Evolutionary conservation across 2,797 vertebrate genomes (phyloP).

Genomic region (Loris lydekkerianus): DNA sequence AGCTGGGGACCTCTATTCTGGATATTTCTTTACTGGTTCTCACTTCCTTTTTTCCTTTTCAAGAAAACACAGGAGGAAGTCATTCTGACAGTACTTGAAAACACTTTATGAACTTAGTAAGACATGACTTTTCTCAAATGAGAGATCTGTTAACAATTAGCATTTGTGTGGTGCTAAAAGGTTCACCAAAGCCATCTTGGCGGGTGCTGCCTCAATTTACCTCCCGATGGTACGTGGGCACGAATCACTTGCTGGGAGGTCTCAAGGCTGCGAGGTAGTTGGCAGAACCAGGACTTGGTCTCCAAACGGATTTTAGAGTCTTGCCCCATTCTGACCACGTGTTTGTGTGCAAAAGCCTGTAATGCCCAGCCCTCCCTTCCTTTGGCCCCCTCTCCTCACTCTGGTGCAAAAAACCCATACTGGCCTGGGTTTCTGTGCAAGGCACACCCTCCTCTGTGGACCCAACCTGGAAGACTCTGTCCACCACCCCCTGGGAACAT

Average conservation of each 20-base stretch:
- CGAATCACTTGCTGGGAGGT: background rate
- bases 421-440: background rate
- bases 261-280: background rate
- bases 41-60: background rate
- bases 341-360: background rate
- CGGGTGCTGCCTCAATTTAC: background rate
- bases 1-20: background rate
- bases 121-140: background rate
- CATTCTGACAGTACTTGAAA: background rate
- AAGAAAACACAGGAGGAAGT: background rate
- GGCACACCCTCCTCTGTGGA: background rate
- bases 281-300: background rate
- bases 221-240: background rate
- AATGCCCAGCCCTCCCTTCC: background rate
- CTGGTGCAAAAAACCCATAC: no score
- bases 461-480: no score
- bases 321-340: no score
- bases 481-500: no score
- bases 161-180: fast-evolving
- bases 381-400: no score
- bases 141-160: background rate
- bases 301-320: background rate
- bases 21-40: background rate
- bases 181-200: no score
- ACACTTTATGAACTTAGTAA: background rate